phyloP scores from a whole-genome alignment of 92 coral and sea anemone genomes.

The Parazoanthus swiftii region DNA sequence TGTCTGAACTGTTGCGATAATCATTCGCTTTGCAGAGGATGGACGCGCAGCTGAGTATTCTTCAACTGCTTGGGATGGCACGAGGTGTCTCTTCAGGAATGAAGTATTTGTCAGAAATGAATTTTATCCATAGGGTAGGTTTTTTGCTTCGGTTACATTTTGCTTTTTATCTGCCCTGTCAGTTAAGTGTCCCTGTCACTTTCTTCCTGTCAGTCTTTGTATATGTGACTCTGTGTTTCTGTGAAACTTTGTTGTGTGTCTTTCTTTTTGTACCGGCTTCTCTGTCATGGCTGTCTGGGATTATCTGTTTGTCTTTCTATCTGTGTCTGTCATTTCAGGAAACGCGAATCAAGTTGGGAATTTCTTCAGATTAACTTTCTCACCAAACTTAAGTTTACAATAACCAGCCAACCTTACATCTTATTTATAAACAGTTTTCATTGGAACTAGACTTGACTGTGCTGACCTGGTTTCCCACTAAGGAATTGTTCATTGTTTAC shows the following conservation, averaged over 20 bases:
- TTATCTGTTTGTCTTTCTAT: background rate
- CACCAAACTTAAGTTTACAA: too few species aligned
- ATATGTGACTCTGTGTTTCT: background rate
- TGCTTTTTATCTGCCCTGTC: background rate
- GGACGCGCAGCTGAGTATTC: slow-evolving; percentile 68
- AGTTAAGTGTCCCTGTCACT: background rate
- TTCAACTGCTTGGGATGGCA: slow-evolving; percentile 83
- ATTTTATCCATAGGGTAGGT: slow-evolving; percentile 89
- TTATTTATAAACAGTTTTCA: too few species aligned
- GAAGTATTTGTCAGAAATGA: slow-evolving; percentile 83
- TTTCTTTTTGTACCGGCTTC: too few species aligned
- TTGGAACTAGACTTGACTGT: too few species aligned
- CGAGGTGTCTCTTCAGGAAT: slow-evolving; percentile 92
- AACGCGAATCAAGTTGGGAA: too few species aligned
- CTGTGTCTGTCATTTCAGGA: too few species aligned
- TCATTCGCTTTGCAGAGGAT: slow-evolving; percentile 45
- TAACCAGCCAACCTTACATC: too few species aligned
- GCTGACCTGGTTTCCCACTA: too few species aligned
- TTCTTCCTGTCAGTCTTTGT: too few species aligned
- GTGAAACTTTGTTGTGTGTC: too few species aligned
- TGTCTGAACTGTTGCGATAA: background rate
- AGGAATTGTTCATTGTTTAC: too few species aligned
- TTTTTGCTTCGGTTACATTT: background rate
- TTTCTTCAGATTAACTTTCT: too few species aligned
- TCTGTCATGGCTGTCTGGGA: background rate